Conservation (phyloP, 2,113 vertebrate genomes). For the Peromyscus californicus region DNA sequence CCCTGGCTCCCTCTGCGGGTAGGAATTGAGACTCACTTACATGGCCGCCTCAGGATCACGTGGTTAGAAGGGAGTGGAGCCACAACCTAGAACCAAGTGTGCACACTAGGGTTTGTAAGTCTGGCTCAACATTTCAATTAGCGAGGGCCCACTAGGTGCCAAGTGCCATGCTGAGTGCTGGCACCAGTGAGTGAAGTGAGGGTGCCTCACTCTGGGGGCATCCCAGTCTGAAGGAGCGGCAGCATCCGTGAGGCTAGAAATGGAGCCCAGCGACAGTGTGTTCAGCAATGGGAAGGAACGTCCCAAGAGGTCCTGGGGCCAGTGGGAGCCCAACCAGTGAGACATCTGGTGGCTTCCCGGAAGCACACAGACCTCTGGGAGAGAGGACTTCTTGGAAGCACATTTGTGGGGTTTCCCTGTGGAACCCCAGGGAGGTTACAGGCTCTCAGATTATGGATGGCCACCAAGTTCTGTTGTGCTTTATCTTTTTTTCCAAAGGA, state of each 20-base stretch:
- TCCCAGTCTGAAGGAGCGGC: background rate
- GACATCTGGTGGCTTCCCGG: background rate
- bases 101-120: background rate
- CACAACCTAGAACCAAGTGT: background rate
- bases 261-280: too few relatives aligned
- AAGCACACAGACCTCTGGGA: background rate
- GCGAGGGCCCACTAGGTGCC: background rate
- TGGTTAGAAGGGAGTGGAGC: background rate
- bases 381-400: background rate
- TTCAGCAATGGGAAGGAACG: too few relatives aligned
- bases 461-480: background rate
- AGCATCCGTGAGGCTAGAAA: background rate
- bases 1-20: background rate
- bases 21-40: background rate
- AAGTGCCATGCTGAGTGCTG: background rate
- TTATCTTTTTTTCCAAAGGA: background rate
- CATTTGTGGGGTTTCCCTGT: background rate
- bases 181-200: background rate
- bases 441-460: background rate
- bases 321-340: background rate
- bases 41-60: background rate
- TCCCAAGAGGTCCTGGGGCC: background rate
- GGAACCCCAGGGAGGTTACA: background rate
- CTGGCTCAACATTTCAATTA: background rate
- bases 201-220: background rate